Percentiles rank a stretch among this genome's conserved stretches.
Conservation (phyloP, 2,797 vertebrate genomes). For the Emys orbicularis region DNA sequence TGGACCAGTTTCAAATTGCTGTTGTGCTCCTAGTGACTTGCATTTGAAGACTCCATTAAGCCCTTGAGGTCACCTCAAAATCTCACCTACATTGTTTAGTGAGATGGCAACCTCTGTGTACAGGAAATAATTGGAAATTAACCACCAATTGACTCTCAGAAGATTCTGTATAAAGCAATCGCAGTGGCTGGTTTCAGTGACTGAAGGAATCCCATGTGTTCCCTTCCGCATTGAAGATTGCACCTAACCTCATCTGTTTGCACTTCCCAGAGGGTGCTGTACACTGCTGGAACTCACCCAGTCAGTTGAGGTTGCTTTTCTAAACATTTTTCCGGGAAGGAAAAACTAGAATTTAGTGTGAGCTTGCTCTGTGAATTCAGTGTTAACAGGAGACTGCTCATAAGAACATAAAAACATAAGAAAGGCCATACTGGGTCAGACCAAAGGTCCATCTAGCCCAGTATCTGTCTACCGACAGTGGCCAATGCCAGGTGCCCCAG, state of each 20-base stretch:
- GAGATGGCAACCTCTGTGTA: rapidly evolving
- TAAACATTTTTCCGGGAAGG: background rate
- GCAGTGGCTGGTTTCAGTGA: rapidly evolving
- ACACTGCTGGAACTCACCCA: rapidly evolving
- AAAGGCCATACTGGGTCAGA: too few species aligned
- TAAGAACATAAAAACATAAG: too few species aligned
- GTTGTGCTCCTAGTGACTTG: background rate
- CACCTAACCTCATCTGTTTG: rapidly evolving
- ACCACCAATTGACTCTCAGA: rapidly evolving
- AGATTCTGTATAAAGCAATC: rapidly evolving
- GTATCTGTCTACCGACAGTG: too few species aligned
- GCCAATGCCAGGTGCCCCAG: too few species aligned
- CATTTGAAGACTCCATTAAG: rapidly evolving
- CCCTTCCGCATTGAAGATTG: rapidly evolving
- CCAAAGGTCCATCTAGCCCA: too few species aligned
- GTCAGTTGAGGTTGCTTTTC: background rate
- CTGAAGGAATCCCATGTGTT: rapidly evolving
- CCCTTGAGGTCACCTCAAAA: background rate
- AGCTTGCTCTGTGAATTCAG: background rate
- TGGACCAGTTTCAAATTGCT: background rate
- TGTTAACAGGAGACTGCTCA: rapidly evolving
- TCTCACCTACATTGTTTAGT: rapidly evolving
- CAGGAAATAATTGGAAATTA: rapidly evolving
- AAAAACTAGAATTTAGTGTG: rapidly evolving
- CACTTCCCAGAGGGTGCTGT: background rate